Evolutionary conservation across 2,113 vertebrate genomes (phyloP).

Genomic region (Crypturellus undulatus): DNA sequence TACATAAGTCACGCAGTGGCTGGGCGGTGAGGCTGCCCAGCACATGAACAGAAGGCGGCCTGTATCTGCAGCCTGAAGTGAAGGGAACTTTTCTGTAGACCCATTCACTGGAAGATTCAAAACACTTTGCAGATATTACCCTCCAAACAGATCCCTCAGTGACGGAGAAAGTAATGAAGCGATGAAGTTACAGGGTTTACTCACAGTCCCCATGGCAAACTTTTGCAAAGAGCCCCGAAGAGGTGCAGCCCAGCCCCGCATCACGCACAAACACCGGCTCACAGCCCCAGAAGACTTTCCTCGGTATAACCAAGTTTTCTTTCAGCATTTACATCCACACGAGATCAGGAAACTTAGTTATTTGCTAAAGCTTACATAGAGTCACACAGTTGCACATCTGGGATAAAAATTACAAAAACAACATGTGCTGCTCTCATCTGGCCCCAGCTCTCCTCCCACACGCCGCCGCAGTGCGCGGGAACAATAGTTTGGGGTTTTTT

Average conservation of each 20-base stretch:
- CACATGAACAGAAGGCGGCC: not conserved
- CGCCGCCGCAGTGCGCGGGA: not conserved
- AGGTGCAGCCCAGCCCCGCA: not conserved
- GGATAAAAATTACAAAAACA: not conserved
- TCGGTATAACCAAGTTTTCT: rapidly evolving
- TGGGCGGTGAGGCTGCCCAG: not conserved
- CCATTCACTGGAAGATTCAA: not conserved
- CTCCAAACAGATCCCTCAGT: not conserved
- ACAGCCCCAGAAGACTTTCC: too few species aligned
- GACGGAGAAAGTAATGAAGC: not conserved
- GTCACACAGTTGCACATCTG: not conserved
- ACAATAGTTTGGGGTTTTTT: not conserved
- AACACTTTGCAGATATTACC: not conserved
- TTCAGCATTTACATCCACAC: rapidly evolving
- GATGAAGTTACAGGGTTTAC: not conserved
- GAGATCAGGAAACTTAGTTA: not conserved
- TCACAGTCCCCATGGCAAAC: not conserved
- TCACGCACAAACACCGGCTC: not conserved
- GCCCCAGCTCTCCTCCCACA: not conserved
- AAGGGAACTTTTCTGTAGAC: not conserved
- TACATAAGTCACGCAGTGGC: not conserved
- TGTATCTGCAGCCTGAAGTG: not conserved
- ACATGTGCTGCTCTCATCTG: not conserved
- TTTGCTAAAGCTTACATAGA: rapidly evolving
- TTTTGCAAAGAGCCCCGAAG: not conserved